Evolutionary conservation across 2,888 invertebrate species (phyloP).

Genomic region (Aphelenchoides bicaudatus): DNA sequence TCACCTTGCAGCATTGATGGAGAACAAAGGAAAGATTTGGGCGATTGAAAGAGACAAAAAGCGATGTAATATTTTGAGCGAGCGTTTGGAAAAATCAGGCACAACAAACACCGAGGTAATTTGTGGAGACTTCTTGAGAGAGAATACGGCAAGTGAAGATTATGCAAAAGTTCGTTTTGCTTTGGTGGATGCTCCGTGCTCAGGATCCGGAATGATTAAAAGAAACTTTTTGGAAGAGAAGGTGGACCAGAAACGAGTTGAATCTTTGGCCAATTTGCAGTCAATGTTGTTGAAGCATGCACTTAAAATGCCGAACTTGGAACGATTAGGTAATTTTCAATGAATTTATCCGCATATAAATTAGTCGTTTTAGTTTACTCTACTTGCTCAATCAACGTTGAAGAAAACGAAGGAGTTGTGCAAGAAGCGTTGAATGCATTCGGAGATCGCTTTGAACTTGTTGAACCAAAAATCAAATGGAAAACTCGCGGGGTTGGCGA

Average conservation of each 20-base stretch:
- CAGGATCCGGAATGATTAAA: conserved; percentile 77
- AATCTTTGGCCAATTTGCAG: conserved; percentile 59
- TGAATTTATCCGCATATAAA: too few species aligned
- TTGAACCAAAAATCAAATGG: conserved; percentile 64
- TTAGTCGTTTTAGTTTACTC: conserved; percentile 96
- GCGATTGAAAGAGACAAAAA: conserved; percentile 53
- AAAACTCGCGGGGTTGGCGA: conserved; percentile 60
- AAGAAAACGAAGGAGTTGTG: conserved; percentile 89
- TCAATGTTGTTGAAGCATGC: conserved; percentile 80
- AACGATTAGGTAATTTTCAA: too few species aligned
- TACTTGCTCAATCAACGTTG: conserved; percentile 83
- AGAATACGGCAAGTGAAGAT: conserved; percentile 66
- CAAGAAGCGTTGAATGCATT: conserved; percentile 67
- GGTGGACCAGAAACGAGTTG: conserved; percentile 44
- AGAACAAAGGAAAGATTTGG: conserved; percentile 69
- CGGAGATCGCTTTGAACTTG: conserved; percentile 49
- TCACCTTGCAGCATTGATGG: conserved; percentile 78
- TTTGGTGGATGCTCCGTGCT: conserved; percentile 93
- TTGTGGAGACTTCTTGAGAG: conserved; percentile 72
- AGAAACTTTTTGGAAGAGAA: conserved; percentile 66
- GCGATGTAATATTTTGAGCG: conserved; percentile 70
- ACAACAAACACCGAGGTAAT: conserved; percentile 71
- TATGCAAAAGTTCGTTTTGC: conserved; percentile 67
- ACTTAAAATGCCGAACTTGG: conserved; percentile 76
- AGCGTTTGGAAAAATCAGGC: conserved; percentile 69